Evolutionary conservation across 2,888 invertebrate genomes (phyloP), one percentile per base, ranked within the genome.

Genomic region (Eristalinus sepulchralis): DNA sequence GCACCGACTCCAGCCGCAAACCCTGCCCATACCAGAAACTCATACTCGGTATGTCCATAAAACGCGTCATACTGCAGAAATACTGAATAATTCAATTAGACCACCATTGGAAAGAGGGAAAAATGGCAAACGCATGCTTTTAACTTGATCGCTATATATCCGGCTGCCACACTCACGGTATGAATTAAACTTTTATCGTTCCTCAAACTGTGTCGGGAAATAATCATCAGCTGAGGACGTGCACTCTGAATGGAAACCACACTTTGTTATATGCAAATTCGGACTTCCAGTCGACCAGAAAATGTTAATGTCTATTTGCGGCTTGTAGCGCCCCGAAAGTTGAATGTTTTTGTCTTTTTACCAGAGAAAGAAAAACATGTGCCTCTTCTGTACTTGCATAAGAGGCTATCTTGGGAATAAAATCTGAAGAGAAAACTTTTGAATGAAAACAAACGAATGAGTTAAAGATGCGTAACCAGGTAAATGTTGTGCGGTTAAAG

Each of bases 251-350:
- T 47, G 17, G 24, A 24, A 77, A 24, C 20, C 62, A 17, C 59
- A 80, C 76, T 81, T 85, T 77, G 77, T 77, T 81, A 34, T 73
- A 81, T 85, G 81, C 64, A 62, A 81, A 85, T 85, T 68, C 3
- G 17, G 57, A 13, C 60, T 81, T 68, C 36, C 67, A 77, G 47
- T 36, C 67, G 72, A 81, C 77, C 63, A 64, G 67, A 68, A 77
- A 73, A 72, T 85, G 72, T 85, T 77, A 72, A 85, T 77, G 77
- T 67, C 72, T 81, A 81, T 81, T 77, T 85, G 85, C 64, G 85
- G 84, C 80, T 77, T 67, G 53, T 5, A 62, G 63, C 57, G 63
- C 66, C 31, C 34, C 11, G 34, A 24, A 66, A 64, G 36, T 24
- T n/a, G 27, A 57, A 66, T 76, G 60, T 64, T n/a, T 36, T 66